These are phyloP conservation scores for Mesembrinibis cayennensis DNA, from an alignment of 2,113 vertebrate genomes.

Conservation along the genomic window DNA sequence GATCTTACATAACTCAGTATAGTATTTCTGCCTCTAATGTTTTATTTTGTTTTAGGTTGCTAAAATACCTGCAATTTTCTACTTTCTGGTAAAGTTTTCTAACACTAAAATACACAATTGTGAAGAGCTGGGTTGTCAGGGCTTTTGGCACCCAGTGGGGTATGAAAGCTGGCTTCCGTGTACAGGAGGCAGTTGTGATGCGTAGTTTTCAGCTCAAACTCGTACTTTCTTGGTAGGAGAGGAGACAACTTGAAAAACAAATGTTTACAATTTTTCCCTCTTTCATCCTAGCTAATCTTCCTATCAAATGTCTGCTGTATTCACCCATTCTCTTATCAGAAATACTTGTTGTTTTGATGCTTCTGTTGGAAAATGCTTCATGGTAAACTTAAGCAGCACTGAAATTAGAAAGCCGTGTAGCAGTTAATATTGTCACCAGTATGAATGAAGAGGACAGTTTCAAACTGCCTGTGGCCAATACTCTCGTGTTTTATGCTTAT, in stretches of 20 bases:
- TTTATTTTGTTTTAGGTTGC: neutral
- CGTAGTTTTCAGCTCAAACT: neutral
- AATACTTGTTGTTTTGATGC: neutral
- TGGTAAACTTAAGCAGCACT: neutral
- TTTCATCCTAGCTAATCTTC: neutral
- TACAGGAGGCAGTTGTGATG: neutral
- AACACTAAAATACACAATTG: neutral
- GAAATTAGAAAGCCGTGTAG: rapidly evolving
- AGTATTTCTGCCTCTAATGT: neutral
- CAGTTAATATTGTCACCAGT: neutral
- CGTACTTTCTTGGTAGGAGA: neutral
- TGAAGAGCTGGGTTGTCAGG: neutral
- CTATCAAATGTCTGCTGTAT: neutral
- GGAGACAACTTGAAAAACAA: neutral
- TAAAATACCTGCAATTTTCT: neutral
- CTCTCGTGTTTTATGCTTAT: neutral
- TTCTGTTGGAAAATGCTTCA: neutral
- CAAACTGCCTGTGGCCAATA: neutral
- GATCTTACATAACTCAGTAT: neutral
- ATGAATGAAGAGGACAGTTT: neutral
- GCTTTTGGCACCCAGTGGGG: neutral
- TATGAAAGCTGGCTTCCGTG: neutral
- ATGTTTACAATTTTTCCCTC: neutral
- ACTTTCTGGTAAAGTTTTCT: neutral
- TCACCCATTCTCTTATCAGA: neutral